Base-by-base conservation (phyloP, 2,113 vertebrate genomes). In the Danio rerio region DNA sequence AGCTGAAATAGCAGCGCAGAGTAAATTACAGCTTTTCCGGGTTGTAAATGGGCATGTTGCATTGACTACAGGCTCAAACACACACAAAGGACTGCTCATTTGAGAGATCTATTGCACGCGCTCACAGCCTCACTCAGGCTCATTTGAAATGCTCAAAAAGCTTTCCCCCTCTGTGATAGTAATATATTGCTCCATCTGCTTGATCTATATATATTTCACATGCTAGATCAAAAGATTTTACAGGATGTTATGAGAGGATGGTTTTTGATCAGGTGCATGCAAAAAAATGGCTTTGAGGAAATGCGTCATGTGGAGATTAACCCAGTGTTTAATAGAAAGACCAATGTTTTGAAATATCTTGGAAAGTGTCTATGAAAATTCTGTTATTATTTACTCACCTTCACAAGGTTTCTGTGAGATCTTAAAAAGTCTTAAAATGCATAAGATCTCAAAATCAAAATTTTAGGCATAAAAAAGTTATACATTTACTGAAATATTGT, bases 1-100 rank as follows among this genome's bases (percentile, higher is more conserved):
- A 5, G 55, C 58, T 78, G 52, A 84, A 84, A 73, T 73, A 74
- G 78, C 78, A 83, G 78, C 50, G 50, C 49, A 20, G 78, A 83
- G 65, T 71, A 74, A 71, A 81, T 81, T 81, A 83, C 71, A 78
- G 78, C 76, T 50, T 83, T 81, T 75, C 81, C 42, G 66, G 58
- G 50, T 72, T 66, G 42, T 76, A 65, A 79, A 66, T 78, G 21
- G 58, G 49, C 40, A 76, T 63, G 61, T 55, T 66, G 21, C 16
- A 10, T 53, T 78, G 76, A 49, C 76, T 55, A 43, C 20, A 78
- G 21, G 31, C 49, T 55, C 61, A 79, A 43, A 79, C 59, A 81
- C 55, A 80, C 63, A 72, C 72, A 73, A n/a, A 78, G 20, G 49
- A 73, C 21, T 85, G 73, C 68, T 70, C 40, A 50, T 61, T 79